Evolutionary conservation across 1,140 invertebrate genomes (phyloP), one percentile per base, ranked within the genome.

Genomic region (Papilio aristodemus): DNA sequence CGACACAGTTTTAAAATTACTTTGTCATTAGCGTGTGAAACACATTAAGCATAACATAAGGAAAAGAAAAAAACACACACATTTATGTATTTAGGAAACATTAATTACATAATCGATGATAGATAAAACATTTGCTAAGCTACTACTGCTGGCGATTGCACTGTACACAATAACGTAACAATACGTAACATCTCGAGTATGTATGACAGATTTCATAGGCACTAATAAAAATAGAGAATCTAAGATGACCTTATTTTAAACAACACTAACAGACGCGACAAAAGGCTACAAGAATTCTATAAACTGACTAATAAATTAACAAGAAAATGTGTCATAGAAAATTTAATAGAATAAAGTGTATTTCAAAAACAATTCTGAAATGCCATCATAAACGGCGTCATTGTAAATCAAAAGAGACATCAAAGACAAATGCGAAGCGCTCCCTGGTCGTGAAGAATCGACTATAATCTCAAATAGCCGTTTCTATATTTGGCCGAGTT

Each of bases 381-480:
- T 38, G 59, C 32, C 27, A 62, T 62, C 59, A 36, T 62, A 62
- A 62, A 62, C 59, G 11, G 59, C 32, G 57, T 62, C 36, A 38
- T 38, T 62, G 36, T 62, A 62, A 62, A 62, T 62, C 36, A 62
- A 62, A 39, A 62, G 59, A 62, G 36, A 62, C 59, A 62, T 62
- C 59, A 62, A 62, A 62, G 32, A 62, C 59, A 62, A 62, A 62
- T 62, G 17, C 59, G 9, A 38, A n/a, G 36, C 27, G 36, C 8
- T 62, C 9, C 32, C 14, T 36, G 59, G 3, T 17, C 32, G 58
- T 19, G 32, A 62, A 38, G n/a, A 62, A 62, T 62, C 32, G 59
- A 17, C 32, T 7, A 38, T 62, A 62, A 62, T 73, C 75, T 68
- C 70, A 79, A 77, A 75, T 74, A 76, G 68, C 63, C 50, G 71